Conservation (phyloP, 2,888 invertebrate genomes). For the Euzetes globulus region DNA sequence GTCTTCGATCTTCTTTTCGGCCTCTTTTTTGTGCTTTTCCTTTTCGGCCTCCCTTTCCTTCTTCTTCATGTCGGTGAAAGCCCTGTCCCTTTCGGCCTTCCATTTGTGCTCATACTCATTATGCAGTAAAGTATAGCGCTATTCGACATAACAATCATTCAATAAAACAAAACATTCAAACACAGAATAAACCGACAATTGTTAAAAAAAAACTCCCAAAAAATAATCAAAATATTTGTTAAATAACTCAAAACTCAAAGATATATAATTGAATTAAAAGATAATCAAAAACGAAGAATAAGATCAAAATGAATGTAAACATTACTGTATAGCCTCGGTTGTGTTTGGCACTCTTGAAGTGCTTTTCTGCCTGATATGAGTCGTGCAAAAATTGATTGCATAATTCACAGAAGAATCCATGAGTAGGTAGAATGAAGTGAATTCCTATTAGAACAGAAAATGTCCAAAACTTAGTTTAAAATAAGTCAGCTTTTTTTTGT, state of each 20-base stretch:
- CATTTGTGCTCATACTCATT: background rate
- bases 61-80: background rate
- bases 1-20: background rate
- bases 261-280: background rate
- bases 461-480: too few species aligned
- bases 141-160: background rate
- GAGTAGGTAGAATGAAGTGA: background rate
- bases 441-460: background rate
- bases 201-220: background rate
- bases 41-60: background rate
- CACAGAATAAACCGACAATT: background rate
- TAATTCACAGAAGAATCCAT: slow-evolving; percentile 2
- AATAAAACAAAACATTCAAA: background rate
- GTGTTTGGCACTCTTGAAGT: slow-evolving; percentile 5
- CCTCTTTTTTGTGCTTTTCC: background rate
- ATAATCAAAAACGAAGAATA: background rate
- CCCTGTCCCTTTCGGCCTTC: background rate
- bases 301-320: background rate
- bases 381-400: background rate
- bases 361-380: background rate
- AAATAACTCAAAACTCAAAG: too few species aligned
- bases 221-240: background rate
- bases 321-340: slow-evolving; percentile 16
- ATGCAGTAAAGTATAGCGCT: slow-evolving; percentile 14
- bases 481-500: background rate